Evolutionary conservation across 2,888 invertebrate species (phyloP).

Genomic region (Tiliacea citrago): DNA sequence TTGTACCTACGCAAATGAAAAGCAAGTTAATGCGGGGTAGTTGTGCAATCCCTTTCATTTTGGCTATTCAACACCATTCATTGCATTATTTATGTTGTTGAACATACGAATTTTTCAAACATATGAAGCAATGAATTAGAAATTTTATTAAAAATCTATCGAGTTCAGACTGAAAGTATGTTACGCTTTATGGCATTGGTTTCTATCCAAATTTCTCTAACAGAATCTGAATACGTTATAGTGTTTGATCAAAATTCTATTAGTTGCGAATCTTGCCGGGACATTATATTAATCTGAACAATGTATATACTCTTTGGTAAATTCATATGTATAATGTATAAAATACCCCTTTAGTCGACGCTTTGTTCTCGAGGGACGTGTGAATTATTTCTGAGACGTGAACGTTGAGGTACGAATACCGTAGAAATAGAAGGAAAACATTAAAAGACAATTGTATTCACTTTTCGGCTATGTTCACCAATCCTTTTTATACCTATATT

Average conservation of each 20-base stretch:
- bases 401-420: slow-evolving; percentile 61
- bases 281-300: slow-evolving; percentile 43
- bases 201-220: background rate
- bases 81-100: background rate
- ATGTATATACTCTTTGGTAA: slow-evolving; percentile 40
- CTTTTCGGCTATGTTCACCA: background rate
- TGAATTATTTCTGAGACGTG: slow-evolving; percentile 77
- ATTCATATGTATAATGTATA: slow-evolving; percentile 65
- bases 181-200: too few species aligned
- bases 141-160: background rate
- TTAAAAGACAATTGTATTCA: background rate
- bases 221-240: slow-evolving; percentile 2
- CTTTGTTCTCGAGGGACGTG: slow-evolving; percentile 75
- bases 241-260: slow-evolving; percentile 39
- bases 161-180: background rate
- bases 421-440: slow-evolving; percentile 7
- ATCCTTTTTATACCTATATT: too few species aligned
- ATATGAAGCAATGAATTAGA: background rate
- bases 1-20: background rate
- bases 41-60: background rate
- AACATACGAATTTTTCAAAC: too few species aligned
- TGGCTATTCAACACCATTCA: background rate
- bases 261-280: slow-evolving; percentile 21
- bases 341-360: slow-evolving; percentile 70
- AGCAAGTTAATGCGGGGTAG: background rate